A percentile compares a stretch with the other conserved stretches of the same genome.
phyloP scores from a whole-genome alignment of 2,888 invertebrate species.

The Yponomeuta malinellus region DNA sequence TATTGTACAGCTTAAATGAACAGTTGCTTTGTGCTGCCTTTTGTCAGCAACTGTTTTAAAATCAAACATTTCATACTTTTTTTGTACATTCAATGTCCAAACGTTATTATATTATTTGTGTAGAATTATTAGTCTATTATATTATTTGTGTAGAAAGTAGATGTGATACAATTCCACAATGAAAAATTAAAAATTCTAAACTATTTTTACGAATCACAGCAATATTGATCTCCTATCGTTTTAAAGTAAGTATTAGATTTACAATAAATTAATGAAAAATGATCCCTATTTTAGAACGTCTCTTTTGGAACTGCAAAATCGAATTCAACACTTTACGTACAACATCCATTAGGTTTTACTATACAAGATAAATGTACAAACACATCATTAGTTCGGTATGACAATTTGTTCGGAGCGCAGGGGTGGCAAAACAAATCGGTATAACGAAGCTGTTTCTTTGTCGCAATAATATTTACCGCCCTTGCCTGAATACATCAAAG shows the following conservation, averaged over 20 bases:
- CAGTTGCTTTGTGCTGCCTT: slow-evolving; percentile 12
- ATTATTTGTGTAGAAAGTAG: not conserved
- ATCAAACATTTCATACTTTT: not conserved
- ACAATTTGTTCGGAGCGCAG: slow-evolving; percentile 50
- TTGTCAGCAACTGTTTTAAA: slow-evolving; percentile 17
- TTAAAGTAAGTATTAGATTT: slow-evolving; percentile 5
- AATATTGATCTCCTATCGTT: slow-evolving; percentile 34
- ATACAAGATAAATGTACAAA: slow-evolving; percentile 56
- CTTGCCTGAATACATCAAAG: slow-evolving; percentile 69
- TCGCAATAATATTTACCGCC: slow-evolving; percentile 68
- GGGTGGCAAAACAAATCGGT: slow-evolving; percentile 60
- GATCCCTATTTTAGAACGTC: not conserved
- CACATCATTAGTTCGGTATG: slow-evolving; percentile 56
- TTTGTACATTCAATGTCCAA: slow-evolving; percentile 10
- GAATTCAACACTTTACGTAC: slow-evolving; percentile 37
- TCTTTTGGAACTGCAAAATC: slow-evolving; percentile 26
- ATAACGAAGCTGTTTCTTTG: slow-evolving; percentile 64
- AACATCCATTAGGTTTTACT: slow-evolving; percentile 55
- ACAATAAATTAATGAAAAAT: slow-evolving; percentile 4
- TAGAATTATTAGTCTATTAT: not conserved
- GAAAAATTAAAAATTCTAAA: not conserved
- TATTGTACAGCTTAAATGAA: slow-evolving; percentile 9
- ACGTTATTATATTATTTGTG: not conserved
- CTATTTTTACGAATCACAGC: slow-evolving; percentile 53
- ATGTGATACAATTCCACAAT: slow-evolving; percentile 14